Evolutionary conservation across 2,113 vertebrate genomes (phyloP), one percentile per base, ranked within the genome.

Genomic region (Suricata suricatta): DNA sequence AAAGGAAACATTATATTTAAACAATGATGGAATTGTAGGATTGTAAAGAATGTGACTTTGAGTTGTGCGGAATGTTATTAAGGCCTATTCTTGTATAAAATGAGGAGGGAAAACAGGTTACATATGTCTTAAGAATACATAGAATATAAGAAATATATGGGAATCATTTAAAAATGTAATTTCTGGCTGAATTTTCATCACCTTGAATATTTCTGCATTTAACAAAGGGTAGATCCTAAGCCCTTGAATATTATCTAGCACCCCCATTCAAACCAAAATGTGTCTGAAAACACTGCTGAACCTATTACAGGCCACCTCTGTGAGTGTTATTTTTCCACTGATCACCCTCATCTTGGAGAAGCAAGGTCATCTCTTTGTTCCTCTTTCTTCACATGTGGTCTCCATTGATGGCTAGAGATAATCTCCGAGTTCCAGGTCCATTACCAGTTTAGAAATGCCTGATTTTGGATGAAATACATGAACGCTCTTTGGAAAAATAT

Each of bases 201-300:
- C 41, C 13, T 87, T 86, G 21, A 82, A 12, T 83, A 86, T 84
- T 86, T 85, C 35, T 93, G 27, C 25, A 41, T 82, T 95, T 17
- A 31, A 57, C 23, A 33, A 47, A 81, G 72, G n/a, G 13, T 7
- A 17, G 21, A 74, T n/a, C 3, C 27, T 64, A 82, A 92, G 41
- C 8, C 23, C 17, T 54, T 12, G 19, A 44, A 14, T 85, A 23
- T 66, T 38, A 27, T 16, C 17, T 29, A 11, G 1, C 35, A 81
- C 33, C 21, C 21, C 41, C 10, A 33, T 52, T 88, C 69, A 79
- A 86, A 64, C n/a, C 3, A 79, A 81, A 92, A 66, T 83, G 16
- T 71, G 6, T 10, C 60, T 57, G 2, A 50, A 87, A 84, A 44
- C n/a, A 6, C 31, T 82, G 5, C 3, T 0, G 23, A 90, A 31